Evolutionary conservation across 2,888 invertebrate species (phyloP).

Genomic region (Andrena marginata): DNA sequence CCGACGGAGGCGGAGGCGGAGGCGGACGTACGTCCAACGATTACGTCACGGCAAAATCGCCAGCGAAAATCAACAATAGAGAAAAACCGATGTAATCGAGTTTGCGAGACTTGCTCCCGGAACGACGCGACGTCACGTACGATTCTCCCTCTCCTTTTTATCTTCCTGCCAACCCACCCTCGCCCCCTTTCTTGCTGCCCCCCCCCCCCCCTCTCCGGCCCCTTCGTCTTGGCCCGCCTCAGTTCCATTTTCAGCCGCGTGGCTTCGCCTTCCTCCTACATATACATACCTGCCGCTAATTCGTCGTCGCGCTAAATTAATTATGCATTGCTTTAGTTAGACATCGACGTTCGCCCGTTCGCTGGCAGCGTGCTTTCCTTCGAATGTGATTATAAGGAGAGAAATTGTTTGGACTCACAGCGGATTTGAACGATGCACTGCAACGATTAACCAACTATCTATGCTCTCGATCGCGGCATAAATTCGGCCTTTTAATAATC

Average conservation of each 20-base stretch:
- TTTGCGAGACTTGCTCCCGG: constrained; percentile 69
- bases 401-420: constrained; percentile 60
- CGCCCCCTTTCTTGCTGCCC: background rate
- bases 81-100: constrained; percentile 72
- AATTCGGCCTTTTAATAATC: background rate
- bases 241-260: constrained; percentile 11
- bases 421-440: constrained; percentile 13
- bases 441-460: constrained; percentile 6
- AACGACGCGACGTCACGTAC: constrained; percentile 65
- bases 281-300: constrained; percentile 38
- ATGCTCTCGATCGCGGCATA: background rate
- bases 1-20: constrained; percentile 26
- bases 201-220: too few species aligned
- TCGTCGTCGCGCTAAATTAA: constrained; percentile 69
- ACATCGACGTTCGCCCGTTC: constrained; percentile 55
- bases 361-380: constrained; percentile 17
- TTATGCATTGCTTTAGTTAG: constrained; percentile 69
- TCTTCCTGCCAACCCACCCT: background rate
- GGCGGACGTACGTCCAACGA: constrained; percentile 52
- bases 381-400: constrained; percentile 56
- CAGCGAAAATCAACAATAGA: constrained; percentile 73
- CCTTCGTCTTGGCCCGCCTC: background rate
- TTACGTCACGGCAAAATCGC: constrained; percentile 70
- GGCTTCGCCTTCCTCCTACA: constrained; percentile 1
- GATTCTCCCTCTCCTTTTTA: constrained; percentile 44